phyloP scores from a whole-genome alignment of 2,888 invertebrate species.

The Synergus itoensis region DNA sequence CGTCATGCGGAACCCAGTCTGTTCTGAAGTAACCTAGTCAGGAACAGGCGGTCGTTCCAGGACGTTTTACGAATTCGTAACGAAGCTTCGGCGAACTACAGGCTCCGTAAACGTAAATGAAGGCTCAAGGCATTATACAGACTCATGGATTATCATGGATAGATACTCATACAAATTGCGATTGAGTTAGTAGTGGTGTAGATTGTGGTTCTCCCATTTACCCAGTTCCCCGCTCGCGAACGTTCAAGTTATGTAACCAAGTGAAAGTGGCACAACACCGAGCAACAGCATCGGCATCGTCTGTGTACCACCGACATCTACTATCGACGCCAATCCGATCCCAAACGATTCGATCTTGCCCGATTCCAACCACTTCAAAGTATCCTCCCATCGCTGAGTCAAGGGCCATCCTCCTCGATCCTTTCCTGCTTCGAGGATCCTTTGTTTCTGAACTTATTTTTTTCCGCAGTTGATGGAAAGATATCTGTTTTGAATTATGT shows the following conservation, averaged over 20 bases:
- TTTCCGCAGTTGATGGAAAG: not conserved
- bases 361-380: constrained; percentile 21
- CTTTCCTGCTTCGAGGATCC: constrained; percentile 43
- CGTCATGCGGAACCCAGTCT: constrained; percentile 12
- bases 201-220: constrained; percentile 78
- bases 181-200: constrained; percentile 62
- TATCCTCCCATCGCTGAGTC: constrained; percentile 20
- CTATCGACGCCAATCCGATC: constrained; percentile 52
- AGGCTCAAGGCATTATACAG: constrained; percentile 3
- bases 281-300: constrained; percentile 66
- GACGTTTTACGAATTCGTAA: constrained; percentile 35
- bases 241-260: constrained; percentile 76
- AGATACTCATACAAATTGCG: constrained; percentile 19
- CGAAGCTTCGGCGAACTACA: constrained; percentile 16
- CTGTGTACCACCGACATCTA: constrained; percentile 65
- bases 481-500: not conserved
- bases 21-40: constrained; percentile 14
- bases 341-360: constrained; percentile 44
- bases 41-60: constrained; percentile 1
- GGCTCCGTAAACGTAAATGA: constrained; percentile 3
- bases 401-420: constrained; percentile 21
- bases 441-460: constrained; percentile 43
- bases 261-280: constrained; percentile 77
- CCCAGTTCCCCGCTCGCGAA: constrained; percentile 75
- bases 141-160: not conserved